These are phyloP conservation scores for Bombus affinis DNA, from an alignment of 1,140 invertebrate species.

Conservation along the genomic window DNA sequence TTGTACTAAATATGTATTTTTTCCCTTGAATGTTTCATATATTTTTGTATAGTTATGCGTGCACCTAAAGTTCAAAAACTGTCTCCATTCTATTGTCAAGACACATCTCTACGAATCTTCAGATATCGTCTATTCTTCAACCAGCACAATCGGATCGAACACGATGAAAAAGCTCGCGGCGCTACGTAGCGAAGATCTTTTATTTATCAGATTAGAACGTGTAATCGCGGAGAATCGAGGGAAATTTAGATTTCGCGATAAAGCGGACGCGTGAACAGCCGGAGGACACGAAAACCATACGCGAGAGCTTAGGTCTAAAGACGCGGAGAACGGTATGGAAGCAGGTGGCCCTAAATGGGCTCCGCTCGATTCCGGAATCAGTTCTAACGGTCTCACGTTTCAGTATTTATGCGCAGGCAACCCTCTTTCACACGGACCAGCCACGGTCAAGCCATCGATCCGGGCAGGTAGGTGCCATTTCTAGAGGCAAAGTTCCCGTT, in stretches of 20 bases:
- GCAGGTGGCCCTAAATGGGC: slow-evolving; percentile 62
- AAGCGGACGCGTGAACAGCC: neutral
- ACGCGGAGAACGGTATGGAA: slow-evolving; percentile 15
- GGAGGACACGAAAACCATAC: slow-evolving; percentile 19
- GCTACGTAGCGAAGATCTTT: too few species aligned
- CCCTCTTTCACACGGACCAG: slow-evolving; percentile 47
- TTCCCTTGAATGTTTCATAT: too few species aligned
- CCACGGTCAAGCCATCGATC: slow-evolving; percentile 54
- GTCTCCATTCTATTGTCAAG: too few species aligned
- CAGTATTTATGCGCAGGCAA: slow-evolving; percentile 58
- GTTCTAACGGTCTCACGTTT: slow-evolving; percentile 60
- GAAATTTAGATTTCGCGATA: slow-evolving; percentile 6
- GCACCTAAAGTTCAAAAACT: too few species aligned
- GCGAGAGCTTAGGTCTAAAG: slow-evolving; percentile 8
- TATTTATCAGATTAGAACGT: slow-evolving; percentile 6
- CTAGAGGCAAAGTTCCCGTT: slow-evolving; percentile 28
- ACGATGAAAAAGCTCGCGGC: too few species aligned
- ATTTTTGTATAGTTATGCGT: too few species aligned
- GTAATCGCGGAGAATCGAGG: neutral
- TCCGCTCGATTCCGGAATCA: slow-evolving; percentile 50
- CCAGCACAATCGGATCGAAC: too few species aligned
- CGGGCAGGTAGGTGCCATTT: slow-evolving; percentile 24
- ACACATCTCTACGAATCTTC: too few species aligned
- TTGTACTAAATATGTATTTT: too few species aligned
- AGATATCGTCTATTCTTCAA: too few species aligned